Base-by-base conservation (phyloP, 2,113 vertebrate genomes). In the Malurus alboscapulatus region DNA sequence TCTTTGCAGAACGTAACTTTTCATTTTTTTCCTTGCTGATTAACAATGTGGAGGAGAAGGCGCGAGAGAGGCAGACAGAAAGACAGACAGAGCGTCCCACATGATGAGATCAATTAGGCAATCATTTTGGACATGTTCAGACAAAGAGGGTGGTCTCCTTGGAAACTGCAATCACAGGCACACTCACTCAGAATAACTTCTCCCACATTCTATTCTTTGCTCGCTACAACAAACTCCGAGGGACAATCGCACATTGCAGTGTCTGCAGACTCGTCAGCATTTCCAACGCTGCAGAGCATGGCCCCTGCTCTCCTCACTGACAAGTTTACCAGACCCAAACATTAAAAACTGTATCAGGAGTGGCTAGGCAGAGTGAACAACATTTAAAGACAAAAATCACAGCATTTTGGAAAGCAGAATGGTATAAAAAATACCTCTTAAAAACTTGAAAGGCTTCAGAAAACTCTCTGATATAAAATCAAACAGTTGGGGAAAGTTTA, bases 41-140 rank as follows among this genome's bases (percentile, higher is more conserved):
- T 32, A 94, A 91, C 84, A 89, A 68, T 47, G 62, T 27, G 68
- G 58, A 79, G 48, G 58, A 51, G 80, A 83, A 73, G 1, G 12
- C 51, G 61, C 42, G 51, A 89, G 84, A 73, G 93, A 79, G 72
- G 90, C 78, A 87, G 89, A 85, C 81, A 89, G 96, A 92, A 59
- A 86, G 91, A 95, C 86, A 91, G 92, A 87, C 84, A 84, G 91
- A 81, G 89, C 76, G 84, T 92, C 95, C 93, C 91, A 85, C 78
- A 93, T 74, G 96, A 94, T 92, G 92, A 92, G 91, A 95, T 96
- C 96, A 95, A 93, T 96, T 95, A 96, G 95, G 95, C 95, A 95
- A 96, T 96, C 92, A 91, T 91, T 96, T 92, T 92, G 95, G 96
- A 96, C 96, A 89, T 96, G 96, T 96, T 92, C 96, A 96, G 96